These are phyloP conservation scores for Aricia artaxerxes DNA, from an alignment of 2,888 invertebrate species.

Conservation along the genomic window DNA sequence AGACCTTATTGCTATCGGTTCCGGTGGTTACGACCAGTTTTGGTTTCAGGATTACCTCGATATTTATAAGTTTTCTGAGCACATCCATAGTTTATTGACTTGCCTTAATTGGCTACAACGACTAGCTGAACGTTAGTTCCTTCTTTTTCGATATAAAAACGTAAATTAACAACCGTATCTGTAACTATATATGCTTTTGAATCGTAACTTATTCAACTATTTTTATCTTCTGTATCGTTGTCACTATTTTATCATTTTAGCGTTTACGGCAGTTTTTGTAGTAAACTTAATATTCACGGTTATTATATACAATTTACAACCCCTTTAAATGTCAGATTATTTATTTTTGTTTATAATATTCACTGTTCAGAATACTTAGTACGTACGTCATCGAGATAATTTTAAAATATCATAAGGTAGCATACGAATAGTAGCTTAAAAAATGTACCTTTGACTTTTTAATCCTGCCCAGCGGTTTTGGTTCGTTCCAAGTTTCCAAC, in stretches of 20 bases:
- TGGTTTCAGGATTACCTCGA: constrained; percentile 21
- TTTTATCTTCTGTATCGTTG: background rate
- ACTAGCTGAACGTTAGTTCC: background rate
- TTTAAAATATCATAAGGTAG: no score
- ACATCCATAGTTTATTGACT: constrained; percentile 1
- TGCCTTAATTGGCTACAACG: background rate
- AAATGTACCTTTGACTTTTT: no score
- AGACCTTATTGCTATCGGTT: constrained; percentile 15
- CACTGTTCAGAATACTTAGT: no score
- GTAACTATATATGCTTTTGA: background rate
- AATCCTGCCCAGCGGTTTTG: background rate
- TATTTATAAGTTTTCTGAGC: constrained; percentile 13
- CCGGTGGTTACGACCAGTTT: constrained; percentile 17
- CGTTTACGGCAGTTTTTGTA: background rate
- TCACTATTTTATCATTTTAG: background rate
- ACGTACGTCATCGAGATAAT: no score
- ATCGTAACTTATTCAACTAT: background rate
- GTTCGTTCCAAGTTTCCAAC: background rate
- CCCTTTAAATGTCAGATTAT: no score
- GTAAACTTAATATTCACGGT: background rate
- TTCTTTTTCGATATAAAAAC: background rate
- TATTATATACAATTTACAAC: no score
- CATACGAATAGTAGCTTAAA: no score
- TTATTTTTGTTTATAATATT: no score
- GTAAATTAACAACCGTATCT: background rate